A percentile compares a stretch with the other conserved stretches of the same genome.
phyloP scores from a whole-genome alignment of 2,113 vertebrate species.

The Pundamilia nyererei region DNA sequence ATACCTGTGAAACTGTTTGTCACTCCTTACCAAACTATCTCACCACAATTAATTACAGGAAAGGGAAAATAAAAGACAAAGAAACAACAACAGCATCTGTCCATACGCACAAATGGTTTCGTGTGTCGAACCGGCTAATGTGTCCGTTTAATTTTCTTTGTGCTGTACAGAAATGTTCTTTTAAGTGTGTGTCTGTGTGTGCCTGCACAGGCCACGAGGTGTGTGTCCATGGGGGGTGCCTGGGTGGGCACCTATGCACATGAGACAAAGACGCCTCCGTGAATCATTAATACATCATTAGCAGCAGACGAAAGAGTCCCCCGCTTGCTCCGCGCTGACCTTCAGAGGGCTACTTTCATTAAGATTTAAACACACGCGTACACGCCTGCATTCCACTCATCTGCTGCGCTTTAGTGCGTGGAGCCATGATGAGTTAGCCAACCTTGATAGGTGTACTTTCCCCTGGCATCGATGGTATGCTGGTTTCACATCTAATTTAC shows the following conservation, averaged over 20 bases:
- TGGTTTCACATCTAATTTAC: constrained; percentile 63
- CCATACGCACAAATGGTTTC: background rate
- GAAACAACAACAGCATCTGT: background rate
- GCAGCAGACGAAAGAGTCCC: constrained; percentile 50
- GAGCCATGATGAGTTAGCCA: constrained; percentile 36
- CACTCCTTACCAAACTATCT: background rate
- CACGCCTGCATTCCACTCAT: constrained; percentile 14
- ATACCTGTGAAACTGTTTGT: background rate
- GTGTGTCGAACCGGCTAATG: background rate
- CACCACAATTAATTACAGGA: background rate
- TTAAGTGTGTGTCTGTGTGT: background rate
- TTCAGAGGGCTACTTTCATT: constrained; percentile 66
- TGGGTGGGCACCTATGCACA: constrained; percentile 13
- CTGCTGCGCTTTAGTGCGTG: constrained; percentile 6
- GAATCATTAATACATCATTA: constrained; percentile 69
- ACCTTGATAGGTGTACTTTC: constrained; percentile 51
- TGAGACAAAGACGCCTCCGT: constrained; percentile 22
- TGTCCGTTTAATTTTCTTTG: constrained; percentile 7
- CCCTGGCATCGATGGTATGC: constrained; percentile 30
- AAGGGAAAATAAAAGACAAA: background rate
- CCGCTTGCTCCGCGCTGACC: constrained; percentile 33
- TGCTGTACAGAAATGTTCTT: background rate
- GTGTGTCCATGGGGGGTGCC: background rate
- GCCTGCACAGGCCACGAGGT: background rate
- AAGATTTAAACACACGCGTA: constrained; percentile 43